Base-by-base conservation (phyloP, 2,888 invertebrate species). In the Ceramica pisi region DNA sequence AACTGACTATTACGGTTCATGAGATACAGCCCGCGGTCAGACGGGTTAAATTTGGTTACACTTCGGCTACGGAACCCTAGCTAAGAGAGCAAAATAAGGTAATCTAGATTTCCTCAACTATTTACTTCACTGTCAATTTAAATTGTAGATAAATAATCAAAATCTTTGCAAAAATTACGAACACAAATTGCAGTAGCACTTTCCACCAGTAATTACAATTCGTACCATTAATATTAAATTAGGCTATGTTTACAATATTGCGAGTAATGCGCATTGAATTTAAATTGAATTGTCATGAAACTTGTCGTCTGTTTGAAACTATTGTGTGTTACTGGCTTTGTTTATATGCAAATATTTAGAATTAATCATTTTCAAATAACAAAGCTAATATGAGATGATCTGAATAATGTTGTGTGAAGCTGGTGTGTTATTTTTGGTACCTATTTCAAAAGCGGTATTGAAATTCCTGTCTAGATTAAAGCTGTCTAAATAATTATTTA, bases 251-350 rank as follows among this genome's bases (percentile, higher is more conserved):
- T 67, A 61, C 63, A 63, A 50, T n/a, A n/a, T 80, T 21, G 8
- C 65, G n/a, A 23, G n/a, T 48, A 66, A 35, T 48, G 41, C 21
- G 26, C 65, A 62, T 70, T 60, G 62, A 80, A 70, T 66, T 66
- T 38, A 56, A 78, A 78, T 80, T 75, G 41, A 67, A 80, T 75
- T 59, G 31, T 70, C 51, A 66, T 70, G 70, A 46, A 70, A 70
- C 51, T 55, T 44, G 46, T 44, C 6, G 46, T 64, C 38, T 66
- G 44, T 62, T 31, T 73, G 14, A 61, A 50, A 23, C 26, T 21
- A 38, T 53, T 56, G 46, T 64, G 46, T 78, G 26, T 19, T 31
- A n/a, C 16, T 8, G n/a, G 76, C 44, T 63, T 77, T 72, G 51
- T 67, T 16, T 53, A 38, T 55, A 38, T 63, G 62, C 55, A 60